Evolutionary conservation across 92 coral and sea anemone species (phyloP), one percentile per base, ranked within the genome.

Genomic region (Chrysogorgia sp.): DNA sequence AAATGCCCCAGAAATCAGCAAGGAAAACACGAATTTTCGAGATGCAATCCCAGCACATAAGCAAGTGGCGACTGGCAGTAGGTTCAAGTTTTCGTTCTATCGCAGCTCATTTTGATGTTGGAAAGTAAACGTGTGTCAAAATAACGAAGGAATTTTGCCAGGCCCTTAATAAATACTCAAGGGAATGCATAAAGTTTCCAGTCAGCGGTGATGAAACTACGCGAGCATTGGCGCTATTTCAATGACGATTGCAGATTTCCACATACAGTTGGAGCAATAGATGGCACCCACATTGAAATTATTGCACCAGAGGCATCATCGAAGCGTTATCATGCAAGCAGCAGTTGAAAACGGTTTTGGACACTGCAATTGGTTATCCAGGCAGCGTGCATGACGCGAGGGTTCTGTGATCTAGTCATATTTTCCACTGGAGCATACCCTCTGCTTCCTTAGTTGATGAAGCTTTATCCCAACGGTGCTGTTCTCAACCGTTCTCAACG

Each of bases 41-140:
- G 82, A 67, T 33, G 86, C 84, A 1, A 69, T 84, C 35, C 59
- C 83, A 0, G 26, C 81, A 6, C 80, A 86, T 10, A 82, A 82
- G 65, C 70, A 88, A 71, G 92, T 85, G 21, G 92, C 84, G 87
- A 28, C 49, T 85, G 45, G 90, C 88, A 15, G 61, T 76, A 25
- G 83, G 86, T 0, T 64, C 61, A 43, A 89, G 87, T 61, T 89
- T 77, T 70, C 76, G 90, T n/a, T 76, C 71, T 2, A 57, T 81
- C 30, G 86, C 81, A 13, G 60, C 88, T 10, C 88, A 84, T 40
- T 87, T 87, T 70, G 88, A 83, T 65, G 90, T 87, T 12, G 90
- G 90, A 8, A 87, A 83, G 47, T 83, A 85, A 21, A 58, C 91
- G 14, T 87, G 91, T 67, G 85, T 83, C 5, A 83, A 61, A 40